A percentile compares a stretch with the other conserved stretches of the same genome.
Conservation (phyloP, 2,797 vertebrate species). For the Acipenser oxyrinchus region DNA sequence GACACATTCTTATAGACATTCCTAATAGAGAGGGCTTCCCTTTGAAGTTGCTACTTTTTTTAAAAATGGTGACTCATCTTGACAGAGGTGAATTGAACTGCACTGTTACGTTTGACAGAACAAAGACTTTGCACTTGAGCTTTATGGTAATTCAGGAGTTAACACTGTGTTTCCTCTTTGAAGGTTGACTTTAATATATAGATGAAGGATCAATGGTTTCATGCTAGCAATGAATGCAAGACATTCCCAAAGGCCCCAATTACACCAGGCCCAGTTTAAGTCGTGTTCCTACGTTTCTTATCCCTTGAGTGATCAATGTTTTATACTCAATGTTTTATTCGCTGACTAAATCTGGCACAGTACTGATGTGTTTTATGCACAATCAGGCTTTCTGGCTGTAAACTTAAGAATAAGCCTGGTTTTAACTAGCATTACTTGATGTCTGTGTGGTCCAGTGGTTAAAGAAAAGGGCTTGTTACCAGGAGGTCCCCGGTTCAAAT, state of each 20-base stretch:
- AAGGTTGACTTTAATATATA: neutral
- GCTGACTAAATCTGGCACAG: no score
- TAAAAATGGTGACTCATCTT: neutral
- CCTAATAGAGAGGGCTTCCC: neutral
- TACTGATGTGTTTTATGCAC: no score
- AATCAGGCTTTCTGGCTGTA: no score
- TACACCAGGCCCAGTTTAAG: neutral
- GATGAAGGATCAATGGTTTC: no score
- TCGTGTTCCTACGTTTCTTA: neutral
- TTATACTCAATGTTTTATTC: no score
- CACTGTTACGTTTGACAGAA: constrained; percentile 11
- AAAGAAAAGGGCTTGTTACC: no score
- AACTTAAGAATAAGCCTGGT: no score
- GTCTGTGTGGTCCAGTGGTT: no score
- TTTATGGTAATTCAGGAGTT: neutral
- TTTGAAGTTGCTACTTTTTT: constrained; percentile 8
- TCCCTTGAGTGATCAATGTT: neutral
- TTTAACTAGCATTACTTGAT: no score
- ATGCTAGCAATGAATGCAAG: neutral
- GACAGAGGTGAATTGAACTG: constrained; percentile 4
- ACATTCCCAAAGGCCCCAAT: neutral
- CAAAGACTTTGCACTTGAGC: constrained; percentile 7
- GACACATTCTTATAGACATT: neutral
- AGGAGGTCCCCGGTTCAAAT: no score
- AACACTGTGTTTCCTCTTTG: neutral